Conservation (phyloP, 2,113 vertebrate species). For the Piaya cayana region DNA sequence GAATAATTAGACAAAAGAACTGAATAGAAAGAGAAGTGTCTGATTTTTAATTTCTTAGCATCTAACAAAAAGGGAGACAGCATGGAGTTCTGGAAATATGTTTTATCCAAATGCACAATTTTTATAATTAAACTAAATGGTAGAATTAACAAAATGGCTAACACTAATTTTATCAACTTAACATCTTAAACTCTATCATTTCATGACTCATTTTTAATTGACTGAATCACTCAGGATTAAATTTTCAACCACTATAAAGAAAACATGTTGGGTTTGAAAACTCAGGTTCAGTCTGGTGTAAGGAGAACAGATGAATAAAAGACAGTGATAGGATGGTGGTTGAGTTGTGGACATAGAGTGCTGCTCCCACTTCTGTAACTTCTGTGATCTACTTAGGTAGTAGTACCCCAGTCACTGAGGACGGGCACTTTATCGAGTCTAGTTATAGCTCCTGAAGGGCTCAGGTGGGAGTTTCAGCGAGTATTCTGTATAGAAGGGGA, state of each 20-base stretch:
- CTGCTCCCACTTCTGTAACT: neutral
- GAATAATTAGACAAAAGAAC: neutral
- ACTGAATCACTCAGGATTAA: neutral
- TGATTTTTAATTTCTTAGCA: neutral
- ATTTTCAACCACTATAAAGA: neutral
- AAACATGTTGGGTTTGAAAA: neutral
- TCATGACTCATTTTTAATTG: neutral
- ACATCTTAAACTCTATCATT: neutral
- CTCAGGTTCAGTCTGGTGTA: neutral
- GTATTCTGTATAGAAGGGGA: neutral
- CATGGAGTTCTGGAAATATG: neutral
- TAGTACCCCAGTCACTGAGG: neutral
- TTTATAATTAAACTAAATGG: neutral
- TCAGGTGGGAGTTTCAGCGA: neutral
- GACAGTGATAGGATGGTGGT: rapidly evolving
- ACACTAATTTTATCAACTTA: neutral
- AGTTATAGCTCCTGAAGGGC: neutral
- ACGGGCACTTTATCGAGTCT: neutral
- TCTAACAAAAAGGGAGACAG: neutral
- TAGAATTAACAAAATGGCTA: neutral
- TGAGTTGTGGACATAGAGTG: rapidly evolving
- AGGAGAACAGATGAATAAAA: neutral
- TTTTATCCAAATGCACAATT: neutral
- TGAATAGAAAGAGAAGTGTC: neutral
- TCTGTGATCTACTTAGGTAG: neutral